A percentile compares a stretch with the other conserved stretches of the same genome.
Conservation (phyloP, 2,113 vertebrate species). For the Notechis scutatus region DNA sequence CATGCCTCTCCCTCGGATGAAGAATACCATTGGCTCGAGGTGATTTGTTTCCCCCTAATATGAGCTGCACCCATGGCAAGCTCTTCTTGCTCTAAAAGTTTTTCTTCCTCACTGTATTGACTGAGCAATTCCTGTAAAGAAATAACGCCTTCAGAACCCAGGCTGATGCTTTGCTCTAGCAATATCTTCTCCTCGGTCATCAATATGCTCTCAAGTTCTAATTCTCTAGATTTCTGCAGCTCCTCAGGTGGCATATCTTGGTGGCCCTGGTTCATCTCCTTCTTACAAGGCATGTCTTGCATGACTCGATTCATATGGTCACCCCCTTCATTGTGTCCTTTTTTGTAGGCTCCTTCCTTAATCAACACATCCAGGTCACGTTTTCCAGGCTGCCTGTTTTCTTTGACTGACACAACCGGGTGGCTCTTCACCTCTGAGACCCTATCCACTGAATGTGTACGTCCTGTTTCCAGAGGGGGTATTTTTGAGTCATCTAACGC, state of each 20-base stretch:
- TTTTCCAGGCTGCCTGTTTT: not conserved
- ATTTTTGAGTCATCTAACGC: not conserved
- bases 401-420: not conserved
- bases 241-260: not conserved
- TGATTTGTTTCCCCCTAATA: not conserved
- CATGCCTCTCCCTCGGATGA: not conserved
- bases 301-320: no score
- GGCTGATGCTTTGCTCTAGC: not conserved
- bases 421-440: not conserved
- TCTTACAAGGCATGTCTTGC: not conserved
- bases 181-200: not conserved
- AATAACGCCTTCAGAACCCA: not conserved
- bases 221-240: not conserved
- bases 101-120: not conserved
- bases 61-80: not conserved
- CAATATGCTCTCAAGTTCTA: not conserved
- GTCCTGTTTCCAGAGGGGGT: not conserved
- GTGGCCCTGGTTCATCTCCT: not conserved
- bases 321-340: not conserved
- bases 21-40: not conserved
- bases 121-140: not conserved
- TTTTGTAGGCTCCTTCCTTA: not conserved
- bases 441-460: not conserved
- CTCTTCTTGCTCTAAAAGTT: not conserved
- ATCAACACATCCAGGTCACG: not conserved